Base-by-base conservation (phyloP, 2,113 vertebrate species). In the Bubo blakistoni region DNA sequence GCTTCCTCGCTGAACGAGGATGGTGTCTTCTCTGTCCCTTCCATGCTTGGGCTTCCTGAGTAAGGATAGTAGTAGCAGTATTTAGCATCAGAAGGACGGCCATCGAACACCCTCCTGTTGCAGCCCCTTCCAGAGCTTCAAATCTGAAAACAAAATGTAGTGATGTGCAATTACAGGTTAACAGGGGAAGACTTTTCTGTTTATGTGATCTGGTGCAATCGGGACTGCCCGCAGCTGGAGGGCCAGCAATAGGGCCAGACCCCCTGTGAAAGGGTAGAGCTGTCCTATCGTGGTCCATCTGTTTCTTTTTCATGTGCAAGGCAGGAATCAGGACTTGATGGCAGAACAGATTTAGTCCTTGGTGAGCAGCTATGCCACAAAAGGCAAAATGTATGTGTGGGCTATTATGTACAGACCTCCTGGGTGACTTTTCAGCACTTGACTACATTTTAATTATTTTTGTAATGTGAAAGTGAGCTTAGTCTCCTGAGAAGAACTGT, bases 391-490 rank as follows among this genome's bases (percentile, higher is more conserved):
- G 5, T 79, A 21, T 42, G 34, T 0, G 0, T 69, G 52, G 69
- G 47, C 62, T 91, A 34, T 95, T 89, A 81, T 65, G 30, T 74
- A 42, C 42, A 84, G 83, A 91, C 70, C 83, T 86, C 91, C 70
- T 87, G 84, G 57, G 93, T 88, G 92, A 72, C 42, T 94, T 63
- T 86, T 93, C 93, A 89, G 90, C 61, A 78, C 78, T 95, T 93
- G 95, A 95, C 95, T 95, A 87, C 52, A 42, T 84, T 94, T 94
- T 91, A 96, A 94, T 96, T 96, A 95, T 92, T 96, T 94, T 90
- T 92, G 81, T 72, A 89, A 88, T 77, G 69, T 30, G 26, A 88
- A 88, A 83, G 47, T 49, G 88, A 96, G 36, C 74, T 47, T 91
- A 6, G 30, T 96, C 94, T 86, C 92, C 63, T 36, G 95, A 93